A percentile compares a stretch with the other conserved stretches of the same genome.
phyloP scores from a whole-genome alignment of 37 sponge, comb jelly and placozoan genomes.

The Bolinopsis microptera region DNA sequence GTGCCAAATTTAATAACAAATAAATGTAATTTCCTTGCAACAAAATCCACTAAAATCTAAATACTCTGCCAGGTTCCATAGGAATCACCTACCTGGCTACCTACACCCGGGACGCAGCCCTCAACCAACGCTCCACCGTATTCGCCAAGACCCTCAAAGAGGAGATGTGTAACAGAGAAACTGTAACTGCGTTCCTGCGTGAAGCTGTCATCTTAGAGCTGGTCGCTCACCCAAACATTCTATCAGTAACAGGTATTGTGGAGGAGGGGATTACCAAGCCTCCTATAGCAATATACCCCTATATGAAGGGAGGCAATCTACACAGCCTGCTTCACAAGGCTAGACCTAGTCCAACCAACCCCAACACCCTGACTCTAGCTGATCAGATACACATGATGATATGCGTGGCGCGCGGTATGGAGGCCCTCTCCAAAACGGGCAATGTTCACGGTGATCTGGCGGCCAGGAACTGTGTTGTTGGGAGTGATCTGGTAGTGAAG shows the following conservation, averaged over 20 bases:
- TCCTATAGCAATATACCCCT: slow-evolving; percentile 39
- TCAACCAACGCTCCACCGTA: slow-evolving; percentile 25
- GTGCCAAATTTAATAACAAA: too few relatives aligned
- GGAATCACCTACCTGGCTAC: slow-evolving; percentile 41
- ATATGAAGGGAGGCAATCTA: slow-evolving; percentile 48
- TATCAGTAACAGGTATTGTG: slow-evolving; percentile 19
- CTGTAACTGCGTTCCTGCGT: slow-evolving; percentile 15
- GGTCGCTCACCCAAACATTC: slow-evolving; percentile 35
- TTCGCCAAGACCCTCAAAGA: slow-evolving; percentile 48
- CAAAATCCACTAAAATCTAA: too few relatives aligned
- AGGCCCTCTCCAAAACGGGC: slow-evolving; percentile 29
- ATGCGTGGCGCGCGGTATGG: slow-evolving; percentile 44
- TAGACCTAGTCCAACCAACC: slow-evolving; percentile 10
- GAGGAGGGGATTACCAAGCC: slow-evolving; percentile 23
- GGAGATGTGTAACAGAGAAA: slow-evolving; percentile 11
- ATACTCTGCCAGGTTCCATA: neutral
- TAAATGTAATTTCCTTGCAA: too few relatives aligned
- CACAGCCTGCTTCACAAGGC: slow-evolving; percentile 14
- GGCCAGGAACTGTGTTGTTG: slow-evolving; percentile 24
- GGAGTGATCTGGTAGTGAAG: slow-evolving; percentile 46
- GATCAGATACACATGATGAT: slow-evolving; percentile 60
- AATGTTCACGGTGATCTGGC: slow-evolving; percentile 40
- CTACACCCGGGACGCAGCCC: slow-evolving; percentile 21
- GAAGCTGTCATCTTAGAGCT: slow-evolving; percentile 25
- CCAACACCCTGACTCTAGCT: slow-evolving; percentile 42